Conservation (phyloP, 2,797 vertebrate species). For the Coluber constrictor region DNA sequence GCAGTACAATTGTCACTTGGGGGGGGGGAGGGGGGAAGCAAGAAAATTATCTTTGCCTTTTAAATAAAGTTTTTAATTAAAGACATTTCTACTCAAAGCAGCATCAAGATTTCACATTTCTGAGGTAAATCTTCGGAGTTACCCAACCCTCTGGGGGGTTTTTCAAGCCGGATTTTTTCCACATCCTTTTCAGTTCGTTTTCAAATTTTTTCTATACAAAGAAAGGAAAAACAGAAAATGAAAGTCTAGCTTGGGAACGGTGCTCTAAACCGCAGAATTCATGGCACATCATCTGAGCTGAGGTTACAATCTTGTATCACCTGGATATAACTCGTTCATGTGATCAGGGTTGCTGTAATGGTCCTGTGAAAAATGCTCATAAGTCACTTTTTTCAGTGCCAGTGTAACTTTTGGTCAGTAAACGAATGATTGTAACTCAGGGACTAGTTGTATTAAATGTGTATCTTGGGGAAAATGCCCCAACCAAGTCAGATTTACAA, state of each 20-base stretch:
- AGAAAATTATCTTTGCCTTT: background rate
- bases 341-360: too few species aligned
- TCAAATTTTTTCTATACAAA: constrained; percentile 81
- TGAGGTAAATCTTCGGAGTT: constrained; percentile 84
- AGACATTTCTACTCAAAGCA: background rate
- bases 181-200: constrained; percentile 80
- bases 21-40: background rate
- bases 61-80: background rate
- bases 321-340: background rate
- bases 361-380: too few species aligned
- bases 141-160: constrained; percentile 82
- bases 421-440: too few species aligned
- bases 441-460: too few species aligned
- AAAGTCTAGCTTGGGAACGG: background rate
- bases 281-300: background rate
- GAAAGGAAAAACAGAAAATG: background rate
- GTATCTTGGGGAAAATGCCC: too few species aligned
- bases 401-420: too few species aligned
- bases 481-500: too few species aligned
- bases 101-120: constrained; percentile 29
- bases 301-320: background rate
- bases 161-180: constrained; percentile 84
- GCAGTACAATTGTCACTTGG: background rate
- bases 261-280: background rate
- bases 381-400: too few species aligned